Evolutionary conservation across 2,113 vertebrate genomes (phyloP), one percentile per base, ranked within the genome.

Genomic region (Ursus arctos): DNA sequence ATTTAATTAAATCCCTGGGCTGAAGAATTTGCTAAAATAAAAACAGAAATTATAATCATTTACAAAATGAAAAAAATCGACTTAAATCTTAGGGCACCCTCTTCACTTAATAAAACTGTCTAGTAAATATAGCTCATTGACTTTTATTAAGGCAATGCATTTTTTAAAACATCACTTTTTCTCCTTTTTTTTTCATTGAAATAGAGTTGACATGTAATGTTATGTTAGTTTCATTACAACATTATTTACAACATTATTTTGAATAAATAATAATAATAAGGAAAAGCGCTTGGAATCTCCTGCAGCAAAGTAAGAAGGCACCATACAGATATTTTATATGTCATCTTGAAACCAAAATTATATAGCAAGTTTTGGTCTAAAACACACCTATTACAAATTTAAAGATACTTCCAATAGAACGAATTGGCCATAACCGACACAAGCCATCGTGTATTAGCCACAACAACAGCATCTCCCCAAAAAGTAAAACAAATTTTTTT

Each of bases 21-120:
- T 84, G 15, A 95, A 57, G 43, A 88, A 2, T 87, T 93, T 87
- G 49, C n/a, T 83, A 94, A 94, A 93, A 91, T 92, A 80, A 87
- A 97, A 95, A 94, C 12, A 59, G 22, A 93, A 97, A 87, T 83
- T 97, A 92, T 51, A 93, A 84, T 19, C 40, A 79, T 51, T 96
- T 97, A 86, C 21, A 95, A 95, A 95, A 72, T 76, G 24, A 85
- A 24, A 59, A 80, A 89, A 21, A 80, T 28, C 21, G 61, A 51
- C 21, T 77, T 40, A 95, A 95, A 79, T 76, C 74, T 71, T 84
- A 94, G 4, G 87, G 22, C n/a, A 88, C 82, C 10, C 33, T 82
- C 24, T 92, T n/a, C 59, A 61, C 12, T 81, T 77, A 95, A 94
- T 97, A 80, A 83, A 94, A 91, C 21, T 72, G 14, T 79, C 76